A percentile compares a stretch with the other conserved stretches of the same genome.
These are phyloP conservation scores for Syngnathus acus DNA, from an alignment of 2,797 vertebrate genomes.

Conservation along the genomic window DNA sequence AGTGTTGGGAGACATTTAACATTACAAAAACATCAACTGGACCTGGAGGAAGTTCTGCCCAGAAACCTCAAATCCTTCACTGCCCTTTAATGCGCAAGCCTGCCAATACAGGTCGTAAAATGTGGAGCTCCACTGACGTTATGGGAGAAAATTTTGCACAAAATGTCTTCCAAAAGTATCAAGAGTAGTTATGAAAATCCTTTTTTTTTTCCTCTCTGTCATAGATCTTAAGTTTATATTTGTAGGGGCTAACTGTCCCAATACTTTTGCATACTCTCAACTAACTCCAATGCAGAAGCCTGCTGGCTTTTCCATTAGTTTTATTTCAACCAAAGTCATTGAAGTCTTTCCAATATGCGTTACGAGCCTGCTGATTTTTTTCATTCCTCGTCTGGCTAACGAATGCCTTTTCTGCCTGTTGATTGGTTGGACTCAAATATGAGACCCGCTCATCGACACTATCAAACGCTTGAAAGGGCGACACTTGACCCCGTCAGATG, in stretches of 20 bases:
- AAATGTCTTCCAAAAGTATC: neutral
- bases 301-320: neutral
- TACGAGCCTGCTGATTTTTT: conserved; percentile 1
- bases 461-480: conserved; percentile 12
- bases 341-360: neutral
- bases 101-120: neutral
- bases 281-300: neutral
- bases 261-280: neutral
- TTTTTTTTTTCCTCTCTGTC: neutral
- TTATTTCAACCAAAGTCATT: neutral
- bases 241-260: neutral
- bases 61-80: neutral
- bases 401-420: conserved; percentile 10
- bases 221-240: neutral
- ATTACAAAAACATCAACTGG: neutral
- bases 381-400: neutral
- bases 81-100: neutral
- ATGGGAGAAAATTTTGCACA: neutral
- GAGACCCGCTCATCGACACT: neutral
- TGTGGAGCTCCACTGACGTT: neutral
- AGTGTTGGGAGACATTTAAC: conserved; percentile 12
- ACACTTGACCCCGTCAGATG: conserved; percentile 24
- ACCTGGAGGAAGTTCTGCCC: neutral
- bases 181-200: no score
- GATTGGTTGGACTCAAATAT: conserved; percentile 16